Percentiles rank a stretch among this genome's conserved stretches.
Evolutionary conservation across 2,888 invertebrate genomes (phyloP).

Genomic region (Erynnis tages): DNA sequence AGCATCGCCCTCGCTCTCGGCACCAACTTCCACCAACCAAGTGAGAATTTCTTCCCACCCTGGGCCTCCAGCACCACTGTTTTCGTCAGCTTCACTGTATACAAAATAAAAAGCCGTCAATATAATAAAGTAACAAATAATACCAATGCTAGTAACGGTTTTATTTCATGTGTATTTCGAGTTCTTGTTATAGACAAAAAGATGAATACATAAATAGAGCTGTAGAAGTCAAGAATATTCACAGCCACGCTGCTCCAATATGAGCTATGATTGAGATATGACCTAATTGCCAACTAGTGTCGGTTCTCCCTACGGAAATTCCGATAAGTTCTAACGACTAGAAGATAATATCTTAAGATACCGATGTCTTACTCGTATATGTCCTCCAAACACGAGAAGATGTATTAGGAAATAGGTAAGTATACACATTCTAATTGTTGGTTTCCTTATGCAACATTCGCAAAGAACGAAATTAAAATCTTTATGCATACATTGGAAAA

Average conservation of each 20-base stretch:
- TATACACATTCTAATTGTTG: not conserved
- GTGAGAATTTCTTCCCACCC: conserved; percentile 92
- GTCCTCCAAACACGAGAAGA: too few species aligned
- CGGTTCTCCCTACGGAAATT: too few species aligned
- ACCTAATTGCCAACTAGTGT: too few species aligned
- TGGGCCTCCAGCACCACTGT: conserved; percentile 63
- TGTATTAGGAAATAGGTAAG: not conserved
- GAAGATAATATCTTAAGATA: too few species aligned
- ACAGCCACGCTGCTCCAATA: too few species aligned
- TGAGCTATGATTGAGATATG: too few species aligned
- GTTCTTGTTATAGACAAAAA: not conserved
- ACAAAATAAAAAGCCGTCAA: conserved; percentile 22
- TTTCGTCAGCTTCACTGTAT: conserved; percentile 61
- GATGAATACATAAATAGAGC: not conserved
- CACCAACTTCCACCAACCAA: conserved; percentile 95
- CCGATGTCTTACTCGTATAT: too few species aligned
- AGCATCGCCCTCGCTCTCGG: conserved; percentile 83
- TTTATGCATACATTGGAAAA: conserved; percentile 25
- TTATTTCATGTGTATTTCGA: too few species aligned
- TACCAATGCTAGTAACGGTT: not conserved
- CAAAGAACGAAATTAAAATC: conserved; percentile 12
- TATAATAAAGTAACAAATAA: not conserved
- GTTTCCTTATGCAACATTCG: not conserved
- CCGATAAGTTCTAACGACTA: too few species aligned
- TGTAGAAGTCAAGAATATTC: too few species aligned